Percentiles rank a stretch among this genome's conserved stretches.
These are phyloP conservation scores for Clarias platycephalus DNA, from an alignment of 2,797 vertebrate species.

Conservation along the genomic window DNA sequence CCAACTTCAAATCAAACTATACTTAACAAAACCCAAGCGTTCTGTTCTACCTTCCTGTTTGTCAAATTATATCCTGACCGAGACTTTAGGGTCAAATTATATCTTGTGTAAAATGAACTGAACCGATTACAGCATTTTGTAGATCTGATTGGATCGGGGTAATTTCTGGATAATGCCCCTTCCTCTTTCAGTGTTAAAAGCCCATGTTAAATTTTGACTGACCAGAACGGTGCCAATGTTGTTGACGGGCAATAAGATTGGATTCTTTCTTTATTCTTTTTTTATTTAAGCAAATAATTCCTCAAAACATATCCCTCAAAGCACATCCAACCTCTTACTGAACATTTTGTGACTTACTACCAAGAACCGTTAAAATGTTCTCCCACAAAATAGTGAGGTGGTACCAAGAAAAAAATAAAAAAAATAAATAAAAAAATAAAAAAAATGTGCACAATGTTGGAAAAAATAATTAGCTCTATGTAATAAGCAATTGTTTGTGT, in stretches of 20 bases:
- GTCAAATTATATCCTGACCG: background rate
- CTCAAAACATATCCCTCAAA: background rate
- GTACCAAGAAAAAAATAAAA: conserved; percentile 20
- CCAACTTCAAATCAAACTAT: no score
- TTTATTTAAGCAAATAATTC: background rate
- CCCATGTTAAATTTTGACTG: background rate
- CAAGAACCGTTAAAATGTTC: conserved; percentile 7
- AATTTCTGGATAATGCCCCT: background rate
- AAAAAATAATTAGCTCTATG: conserved; percentile 52
- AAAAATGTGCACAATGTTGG: conserved; percentile 45
- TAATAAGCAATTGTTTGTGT: conserved; percentile 37
- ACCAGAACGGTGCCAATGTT: background rate
- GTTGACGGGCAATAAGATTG: background rate
- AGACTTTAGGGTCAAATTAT: background rate
- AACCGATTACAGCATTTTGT: background rate
- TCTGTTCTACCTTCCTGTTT: background rate
- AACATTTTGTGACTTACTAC: conserved; percentile 31
- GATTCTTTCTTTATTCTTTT: background rate
- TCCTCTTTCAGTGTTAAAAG: background rate
- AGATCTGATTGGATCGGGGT: background rate
- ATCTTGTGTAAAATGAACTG: background rate
- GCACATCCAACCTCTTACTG: background rate
- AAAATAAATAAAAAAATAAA: background rate
- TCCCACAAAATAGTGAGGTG: conserved; percentile 59
- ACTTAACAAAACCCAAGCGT: background rate